Evolutionary conservation across 2,113 vertebrate genomes (phyloP).

Genomic region (Suricata suricatta): DNA sequence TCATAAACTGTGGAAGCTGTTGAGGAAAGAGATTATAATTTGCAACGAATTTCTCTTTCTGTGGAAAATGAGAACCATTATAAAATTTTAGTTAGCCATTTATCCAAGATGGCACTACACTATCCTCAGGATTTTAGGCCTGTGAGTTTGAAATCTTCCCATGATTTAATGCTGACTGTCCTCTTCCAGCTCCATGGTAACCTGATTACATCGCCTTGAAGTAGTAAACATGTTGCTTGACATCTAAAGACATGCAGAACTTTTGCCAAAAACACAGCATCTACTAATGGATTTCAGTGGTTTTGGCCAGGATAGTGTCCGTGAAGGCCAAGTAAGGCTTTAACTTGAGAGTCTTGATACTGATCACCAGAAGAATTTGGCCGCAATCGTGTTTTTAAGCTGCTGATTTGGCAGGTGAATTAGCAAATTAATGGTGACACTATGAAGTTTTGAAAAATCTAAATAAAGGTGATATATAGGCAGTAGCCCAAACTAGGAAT

Average conservation of each 20-base stretch:
- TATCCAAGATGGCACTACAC: conserved; percentile 50
- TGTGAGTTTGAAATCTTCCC: conserved; percentile 46
- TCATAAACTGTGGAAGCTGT: not conserved
- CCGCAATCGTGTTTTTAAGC: not conserved
- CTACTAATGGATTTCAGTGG: conserved; percentile 16
- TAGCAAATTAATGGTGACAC: not conserved
- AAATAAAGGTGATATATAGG: not conserved
- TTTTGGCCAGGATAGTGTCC: not conserved
- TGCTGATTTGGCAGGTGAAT: not conserved
- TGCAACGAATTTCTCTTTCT: conserved; percentile 30
- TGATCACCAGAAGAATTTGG: not conserved
- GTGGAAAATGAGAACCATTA: conserved; percentile 53
- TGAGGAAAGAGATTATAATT: conserved; percentile 40
- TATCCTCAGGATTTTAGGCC: not conserved
- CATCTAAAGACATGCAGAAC: conserved; percentile 34
- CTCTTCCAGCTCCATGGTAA: not conserved
- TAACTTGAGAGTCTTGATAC: not conserved
- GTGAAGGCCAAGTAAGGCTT: not conserved
- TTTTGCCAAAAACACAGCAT: conserved; percentile 40
- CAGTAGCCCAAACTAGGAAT: not conserved
- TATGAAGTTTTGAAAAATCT: not conserved
- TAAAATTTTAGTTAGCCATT: conserved; percentile 73
- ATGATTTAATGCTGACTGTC: not conserved
- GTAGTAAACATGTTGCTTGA: conserved; percentile 36
- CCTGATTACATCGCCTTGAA: not conserved